Evolutionary conservation across 2,888 invertebrate species (phyloP), one percentile per base, ranked within the genome.

Genomic region (Lordiphosa fenestrarum): DNA sequence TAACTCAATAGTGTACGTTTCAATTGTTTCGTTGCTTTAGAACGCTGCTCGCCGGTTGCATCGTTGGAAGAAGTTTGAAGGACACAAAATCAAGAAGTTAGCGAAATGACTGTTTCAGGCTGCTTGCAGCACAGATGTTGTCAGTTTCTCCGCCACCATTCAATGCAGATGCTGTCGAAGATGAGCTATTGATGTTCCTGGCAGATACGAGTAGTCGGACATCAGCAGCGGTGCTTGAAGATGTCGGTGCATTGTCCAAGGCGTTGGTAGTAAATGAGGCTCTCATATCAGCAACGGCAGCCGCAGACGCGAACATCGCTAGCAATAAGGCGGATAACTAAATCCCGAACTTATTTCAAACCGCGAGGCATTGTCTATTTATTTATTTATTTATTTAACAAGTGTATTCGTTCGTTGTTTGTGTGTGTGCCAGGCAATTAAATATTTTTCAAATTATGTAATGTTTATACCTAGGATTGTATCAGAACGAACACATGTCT

Each of bases 301-400:
- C 23, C n/a, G 10, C 23, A 23, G 9, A 2, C 10, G 23, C 3
- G 13, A 15, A 44, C 13, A 4, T 21, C 4, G 21, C 21, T 21
- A 25, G 38, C 15, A 49, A 49, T 30, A 25, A 12, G 4, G 25
- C 37, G 13, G 38, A 49, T 2, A 38, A 49, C 4, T 39, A 25
- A 48, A n/a, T 9, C 21, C 9, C 6, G n/a, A 13, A 38, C 23
- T 13, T 13, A 47, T 13, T 35, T 21, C 2, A 4, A 21, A 13
- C 6, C 6, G 12, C 15, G n/a, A 21, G 15, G 39, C 36, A 23
- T 33, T 36, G 5, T 46, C 15, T 35, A 37, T 48, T 54, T 51
- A 41, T 35, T 47, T 44, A 44, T 47, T 50, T 50, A 30, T 35
- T 51, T 51, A 51, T 40, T 33, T 40, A 41, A 35, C 35, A 25